These are phyloP conservation scores for Girardinichthys multiradiatus DNA, from an alignment of 2,113 vertebrate genomes.

Conservation along the genomic window DNA sequence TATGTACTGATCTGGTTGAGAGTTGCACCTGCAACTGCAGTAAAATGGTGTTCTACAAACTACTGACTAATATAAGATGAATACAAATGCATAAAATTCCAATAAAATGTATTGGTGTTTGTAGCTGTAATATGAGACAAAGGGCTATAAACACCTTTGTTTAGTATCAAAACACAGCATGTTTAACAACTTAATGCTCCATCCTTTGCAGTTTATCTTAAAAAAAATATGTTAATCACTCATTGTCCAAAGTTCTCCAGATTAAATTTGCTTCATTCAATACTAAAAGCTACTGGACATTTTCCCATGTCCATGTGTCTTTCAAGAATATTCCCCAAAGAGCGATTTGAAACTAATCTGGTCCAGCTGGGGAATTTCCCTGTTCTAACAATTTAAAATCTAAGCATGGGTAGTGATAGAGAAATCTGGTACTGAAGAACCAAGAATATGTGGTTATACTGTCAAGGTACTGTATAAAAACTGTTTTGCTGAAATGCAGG, in stretches of 20 bases:
- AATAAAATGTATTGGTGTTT: no score
- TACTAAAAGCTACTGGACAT: neutral
- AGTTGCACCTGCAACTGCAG: no score
- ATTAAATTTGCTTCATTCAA: neutral
- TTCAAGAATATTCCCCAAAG: slow-evolving; percentile 35
- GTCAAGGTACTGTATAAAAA: slow-evolving; percentile 20
- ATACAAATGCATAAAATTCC: no score
- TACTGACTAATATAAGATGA: no score
- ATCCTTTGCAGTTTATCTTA: no score
- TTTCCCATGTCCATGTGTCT: slow-evolving; percentile 28
- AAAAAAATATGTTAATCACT: neutral
- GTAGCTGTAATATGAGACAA: no score
- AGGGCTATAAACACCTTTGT: no score
- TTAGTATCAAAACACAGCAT: neutral
- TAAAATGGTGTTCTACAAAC: no score
- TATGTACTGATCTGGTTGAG: no score
- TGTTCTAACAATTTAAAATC: slow-evolving; percentile 47
- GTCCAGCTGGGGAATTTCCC: slow-evolving; percentile 61
- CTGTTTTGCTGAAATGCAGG: slow-evolving; percentile 19
- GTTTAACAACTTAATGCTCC: no score
- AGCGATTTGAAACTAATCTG: slow-evolving; percentile 45
- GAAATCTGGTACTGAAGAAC: slow-evolving; percentile 28
- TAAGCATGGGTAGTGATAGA: slow-evolving; percentile 40
- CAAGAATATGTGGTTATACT: slow-evolving; percentile 13
- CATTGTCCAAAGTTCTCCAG: neutral